Evolutionary conservation across 1,140 invertebrate species (phyloP), one percentile per base, ranked within the genome.

Genomic region (Myzus persicae): DNA sequence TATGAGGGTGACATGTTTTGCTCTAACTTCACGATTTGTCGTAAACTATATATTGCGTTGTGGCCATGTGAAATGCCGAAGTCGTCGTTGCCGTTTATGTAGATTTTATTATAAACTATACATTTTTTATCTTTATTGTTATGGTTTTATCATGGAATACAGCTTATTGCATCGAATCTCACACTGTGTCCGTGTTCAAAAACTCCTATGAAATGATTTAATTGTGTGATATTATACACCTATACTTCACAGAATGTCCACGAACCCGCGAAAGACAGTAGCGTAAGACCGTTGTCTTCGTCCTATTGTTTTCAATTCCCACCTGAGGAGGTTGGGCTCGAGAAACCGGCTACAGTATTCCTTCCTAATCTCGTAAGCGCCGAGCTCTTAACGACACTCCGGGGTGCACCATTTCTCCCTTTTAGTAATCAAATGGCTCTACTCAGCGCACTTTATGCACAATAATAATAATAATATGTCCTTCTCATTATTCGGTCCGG

Each of bases 301-400:
- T 85, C 26, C 26, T 85, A 85, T 85, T 85, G 84, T 54, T 54
- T 54, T 44, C 84, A 44, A 85, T 85, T 85, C 84, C 84, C 84
- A 31, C 18, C 31, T 40, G 84, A 31, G 84, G 24, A 4, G 26
- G 26, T 1, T 76, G n/a, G 59, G 4, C 59, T 76, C 9, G 59
- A 76, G 59, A 76, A 76, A 76, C 42, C 26, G 40, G 31, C 26
- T 6, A 44, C 24, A 14, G 36, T 42, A 40, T 85, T 85, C 84
- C 40, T 85, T 44, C 11, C 11, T 85, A 85, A 85, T 85, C 84
- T 85, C 31, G 84, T 85, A 85, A 85, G 84, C 84, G 14, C 84
- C 26, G 2, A 85, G 42, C 42, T 85, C 26, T 85, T 85, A 85
- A 85, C 42, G 84, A 85, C 84, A 85, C 84, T 85, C 84, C 84